phyloP scores from a whole-genome alignment of 2,888 invertebrate genomes.

The Chironomus riparius region DNA sequence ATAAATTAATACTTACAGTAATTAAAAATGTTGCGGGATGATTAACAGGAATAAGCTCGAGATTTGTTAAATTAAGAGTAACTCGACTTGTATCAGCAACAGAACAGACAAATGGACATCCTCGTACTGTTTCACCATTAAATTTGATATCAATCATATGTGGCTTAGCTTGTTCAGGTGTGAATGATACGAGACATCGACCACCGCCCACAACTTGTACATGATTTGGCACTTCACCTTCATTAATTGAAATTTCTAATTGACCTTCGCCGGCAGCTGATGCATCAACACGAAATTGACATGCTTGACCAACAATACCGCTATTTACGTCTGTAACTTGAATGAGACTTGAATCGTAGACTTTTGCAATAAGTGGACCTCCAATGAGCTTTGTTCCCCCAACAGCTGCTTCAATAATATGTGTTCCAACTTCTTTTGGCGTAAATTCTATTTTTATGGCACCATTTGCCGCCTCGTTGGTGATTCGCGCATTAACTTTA shows the following conservation, averaged over 20 bases:
- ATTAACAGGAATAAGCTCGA: constrained; percentile 80
- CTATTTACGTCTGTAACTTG: constrained; percentile 90
- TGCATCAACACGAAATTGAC: constrained; percentile 97
- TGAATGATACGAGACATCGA: constrained; percentile 86
- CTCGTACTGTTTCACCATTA: constrained; percentile 86
- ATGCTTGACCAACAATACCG: constrained; percentile 89
- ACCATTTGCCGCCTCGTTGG: constrained; percentile 71
- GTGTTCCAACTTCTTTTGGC: constrained; percentile 88
- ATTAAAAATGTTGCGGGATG: constrained; percentile 70
- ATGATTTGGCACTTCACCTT: constrained; percentile 97
- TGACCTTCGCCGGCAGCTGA: constrained; percentile 98
- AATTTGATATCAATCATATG: constrained; percentile 94
- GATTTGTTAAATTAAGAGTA: constrained; percentile 59
- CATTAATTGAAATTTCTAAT: constrained; percentile 97
- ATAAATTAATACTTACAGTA: constrained; percentile 45
- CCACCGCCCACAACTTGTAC: constrained; percentile 95
- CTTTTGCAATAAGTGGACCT: constrained; percentile 86
- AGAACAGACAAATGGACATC: constrained; percentile 83
- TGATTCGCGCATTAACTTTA: constrained; percentile 69
- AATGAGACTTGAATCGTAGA: constrained; percentile 88
- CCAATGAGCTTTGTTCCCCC: constrained; percentile 83
- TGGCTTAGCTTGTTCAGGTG: constrained; percentile 81
- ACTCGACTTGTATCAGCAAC: constrained; percentile 71
- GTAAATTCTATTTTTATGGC: constrained; percentile 87
- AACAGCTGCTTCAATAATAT: constrained; percentile 83